phyloP scores from a whole-genome alignment of 2,113 vertebrate species.

The Ophiodon elongatus region DNA sequence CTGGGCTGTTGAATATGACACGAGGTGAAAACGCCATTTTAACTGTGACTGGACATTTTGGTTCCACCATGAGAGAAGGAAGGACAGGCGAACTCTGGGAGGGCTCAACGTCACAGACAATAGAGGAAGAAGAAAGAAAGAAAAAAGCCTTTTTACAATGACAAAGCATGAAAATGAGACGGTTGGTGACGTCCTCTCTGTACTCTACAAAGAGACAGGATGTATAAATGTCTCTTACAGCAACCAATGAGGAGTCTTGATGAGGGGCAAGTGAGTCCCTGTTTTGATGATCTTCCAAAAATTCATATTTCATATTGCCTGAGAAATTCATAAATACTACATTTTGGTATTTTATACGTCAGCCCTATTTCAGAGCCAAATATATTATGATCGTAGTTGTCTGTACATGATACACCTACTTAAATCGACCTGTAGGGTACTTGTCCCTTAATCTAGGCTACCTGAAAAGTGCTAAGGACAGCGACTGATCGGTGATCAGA shows the following conservation, averaged over 20 bases:
- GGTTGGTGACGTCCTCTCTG: not conserved
- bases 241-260: not conserved
- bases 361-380: not conserved
- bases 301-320: not conserved
- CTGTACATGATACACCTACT: not conserved
- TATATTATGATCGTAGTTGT: not conserved
- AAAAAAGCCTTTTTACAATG: not conserved
- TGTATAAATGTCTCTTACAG: not conserved
- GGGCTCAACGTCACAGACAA: conserved; percentile 1
- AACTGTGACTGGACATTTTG: not conserved
- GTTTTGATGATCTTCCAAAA: not conserved
- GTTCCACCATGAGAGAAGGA: not conserved
- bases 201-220: not conserved
- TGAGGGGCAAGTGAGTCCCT: not conserved
- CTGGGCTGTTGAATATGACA: conserved; percentile 9
- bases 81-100: not conserved
- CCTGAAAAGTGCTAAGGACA: not conserved
- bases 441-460: not conserved
- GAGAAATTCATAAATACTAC: not conserved
- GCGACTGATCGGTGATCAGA: not conserved
- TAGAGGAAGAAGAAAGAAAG: not conserved
- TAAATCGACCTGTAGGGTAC: not conserved
- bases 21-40: conserved; percentile 10
- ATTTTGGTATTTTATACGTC: not conserved
- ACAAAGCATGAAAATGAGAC: not conserved